These are phyloP conservation scores for Lysiphlebus fabarum DNA, from an alignment of 1,140 invertebrate species.

Conservation along the genomic window DNA sequence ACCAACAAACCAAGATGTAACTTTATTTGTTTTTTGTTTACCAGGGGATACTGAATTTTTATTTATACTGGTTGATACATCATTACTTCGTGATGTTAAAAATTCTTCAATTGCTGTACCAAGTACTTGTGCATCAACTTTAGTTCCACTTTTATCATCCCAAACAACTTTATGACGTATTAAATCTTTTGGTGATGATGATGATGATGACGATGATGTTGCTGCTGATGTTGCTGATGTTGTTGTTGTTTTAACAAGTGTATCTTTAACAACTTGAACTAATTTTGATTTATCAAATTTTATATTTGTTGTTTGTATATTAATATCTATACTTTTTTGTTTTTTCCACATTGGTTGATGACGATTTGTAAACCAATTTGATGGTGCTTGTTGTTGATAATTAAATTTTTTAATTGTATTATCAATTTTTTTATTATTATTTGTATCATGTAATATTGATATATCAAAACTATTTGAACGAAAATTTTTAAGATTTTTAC, in stretches of 20 bases:
- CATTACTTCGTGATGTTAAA: slow-evolving; percentile 55
- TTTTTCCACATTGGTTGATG: slow-evolving; percentile 70
- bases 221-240: slow-evolving; percentile 25
- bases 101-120: slow-evolving; percentile 81
- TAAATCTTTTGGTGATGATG: slow-evolving; percentile 44
- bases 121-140: slow-evolving; percentile 70
- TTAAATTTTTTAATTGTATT: slow-evolving; percentile 3
- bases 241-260: slow-evolving; percentile 39
- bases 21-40: slow-evolving; percentile 42
- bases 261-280: slow-evolving; percentile 54
- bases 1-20: slow-evolving; percentile 56
- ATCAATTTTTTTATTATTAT: slow-evolving; percentile 45
- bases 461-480: slow-evolving; percentile 80
- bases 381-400: slow-evolving; percentile 46
- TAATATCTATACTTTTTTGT: slow-evolving; percentile 52
- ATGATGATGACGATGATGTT: slow-evolving; percentile 15
- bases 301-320: slow-evolving; percentile 35
- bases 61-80: slow-evolving; percentile 49
- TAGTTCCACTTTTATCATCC: slow-evolving; percentile 69
- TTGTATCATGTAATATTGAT: slow-evolving; percentile 63
- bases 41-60: slow-evolving; percentile 44
- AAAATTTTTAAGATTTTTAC: slow-evolving; percentile 60
- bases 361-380: slow-evolving; percentile 71
- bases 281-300: slow-evolving; percentile 49
- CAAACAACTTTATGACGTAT: slow-evolving; percentile 60